Conservation (phyloP, 2,797 vertebrate genomes). For the Anguilla anguilla region DNA sequence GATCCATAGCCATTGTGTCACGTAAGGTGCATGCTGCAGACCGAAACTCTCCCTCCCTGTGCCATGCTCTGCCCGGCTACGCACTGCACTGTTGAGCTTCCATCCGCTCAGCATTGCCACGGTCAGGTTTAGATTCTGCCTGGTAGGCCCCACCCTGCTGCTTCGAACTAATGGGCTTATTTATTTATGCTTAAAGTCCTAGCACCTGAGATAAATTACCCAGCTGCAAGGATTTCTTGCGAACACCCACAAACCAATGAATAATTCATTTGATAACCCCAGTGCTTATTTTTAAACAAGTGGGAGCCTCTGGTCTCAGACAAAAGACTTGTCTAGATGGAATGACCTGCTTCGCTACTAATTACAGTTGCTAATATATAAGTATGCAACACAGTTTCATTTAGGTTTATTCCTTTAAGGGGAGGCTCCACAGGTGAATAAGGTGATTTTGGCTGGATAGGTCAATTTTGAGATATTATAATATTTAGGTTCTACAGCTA, state of each 20-base stretch:
- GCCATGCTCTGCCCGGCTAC: not conserved
- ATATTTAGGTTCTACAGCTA: too few species aligned
- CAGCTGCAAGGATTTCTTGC: not conserved
- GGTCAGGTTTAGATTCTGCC: not conserved
- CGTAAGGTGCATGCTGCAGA: not conserved
- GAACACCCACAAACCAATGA: not conserved
- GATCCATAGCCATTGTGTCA: too few species aligned
- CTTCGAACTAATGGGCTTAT: not conserved
- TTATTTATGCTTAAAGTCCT: not conserved
- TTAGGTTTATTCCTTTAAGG: not conserved
- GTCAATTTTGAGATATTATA: too few species aligned
- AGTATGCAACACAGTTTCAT: not conserved
- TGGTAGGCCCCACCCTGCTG: not conserved
- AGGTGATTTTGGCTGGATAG: too few species aligned
- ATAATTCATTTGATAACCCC: conserved; percentile 10
- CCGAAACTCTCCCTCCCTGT: not conserved
- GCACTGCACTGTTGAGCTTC: not conserved
- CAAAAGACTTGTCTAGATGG: not conserved
- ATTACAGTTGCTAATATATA: not conserved
- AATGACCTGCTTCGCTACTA: not conserved
- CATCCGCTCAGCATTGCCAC: not conserved
- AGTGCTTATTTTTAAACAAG: not conserved
- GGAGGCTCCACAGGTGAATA: too few species aligned
- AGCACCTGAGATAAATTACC: conserved; percentile 10
- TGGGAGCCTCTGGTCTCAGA: not conserved